Base-by-base conservation (phyloP, 1,140 invertebrate species). In the Agraylea sexmaculata region DNA sequence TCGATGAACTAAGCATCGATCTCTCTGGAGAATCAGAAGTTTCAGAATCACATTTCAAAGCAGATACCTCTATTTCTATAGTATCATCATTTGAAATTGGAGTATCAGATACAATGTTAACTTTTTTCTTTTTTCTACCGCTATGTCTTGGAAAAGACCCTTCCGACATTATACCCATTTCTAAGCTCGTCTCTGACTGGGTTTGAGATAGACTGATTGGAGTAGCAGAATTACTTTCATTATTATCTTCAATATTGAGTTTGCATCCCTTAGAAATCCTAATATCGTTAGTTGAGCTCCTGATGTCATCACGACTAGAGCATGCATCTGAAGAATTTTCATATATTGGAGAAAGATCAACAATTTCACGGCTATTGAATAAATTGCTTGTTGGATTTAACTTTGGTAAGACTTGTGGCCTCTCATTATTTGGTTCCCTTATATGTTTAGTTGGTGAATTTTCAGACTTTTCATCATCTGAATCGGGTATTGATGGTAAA, bases 51-150 rank as follows among this genome's bases (percentile, higher is more conserved):
- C 69, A 54, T 55, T 68, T 46, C 51, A 64, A 45, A 29, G 58
- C 61, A 28, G 62, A 60, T 10, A 63, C 59, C 64, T 71, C 63
- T 53, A 56, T 56, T 50, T 71, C 53, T 45, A 54, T 62, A 17
- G 53, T 52, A 35, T 69, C 65, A 18, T 68, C 68, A 45, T 62
- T 65, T 30, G 72, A 49, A 10, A 56, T 64, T 38, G 59, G 56
- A 2, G 69, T 64, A n/a, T 72, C 73, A 7, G 71, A 64, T 4
- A 68, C 63, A 53, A 75, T 76, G 33, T 76, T 76, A 0, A 76
- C 73, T 44, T 70, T 57, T 47, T 75, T 76, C 55, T 73, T 71
- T 18, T 64, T 68, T 36, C 61, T 64, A 37, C 67, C 68, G 43
- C 69, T 69, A 46, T 69, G 70, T 49, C 70, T 74, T 1, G 65